Evolutionary conservation across 1,140 invertebrate species (phyloP).

Genomic region (Aleiodes sp.): DNA sequence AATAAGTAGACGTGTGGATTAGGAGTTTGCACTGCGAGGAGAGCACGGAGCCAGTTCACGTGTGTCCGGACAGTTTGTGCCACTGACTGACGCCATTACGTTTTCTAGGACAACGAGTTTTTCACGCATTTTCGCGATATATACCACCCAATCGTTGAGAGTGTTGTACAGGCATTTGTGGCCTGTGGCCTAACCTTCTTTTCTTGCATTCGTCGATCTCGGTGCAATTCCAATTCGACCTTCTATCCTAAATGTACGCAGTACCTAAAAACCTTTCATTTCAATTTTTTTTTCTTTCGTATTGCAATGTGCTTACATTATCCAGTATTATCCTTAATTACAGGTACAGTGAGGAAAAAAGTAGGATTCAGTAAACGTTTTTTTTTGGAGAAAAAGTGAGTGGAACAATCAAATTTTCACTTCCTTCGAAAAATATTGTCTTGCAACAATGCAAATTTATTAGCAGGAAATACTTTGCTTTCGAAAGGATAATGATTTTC

Average conservation of each 20-base stretch:
- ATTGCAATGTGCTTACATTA: background rate
- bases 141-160: constrained; percentile 22
- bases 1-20: constrained; percentile 3
- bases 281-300: background rate
- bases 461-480: too few species aligned
- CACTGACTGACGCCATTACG: constrained; percentile 37
- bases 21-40: background rate
- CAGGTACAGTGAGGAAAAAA: background rate
- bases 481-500: too few species aligned
- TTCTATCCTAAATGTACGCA: constrained; percentile 30
- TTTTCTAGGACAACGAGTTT: constrained; percentile 46
- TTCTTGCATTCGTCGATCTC: constrained; percentile 32
- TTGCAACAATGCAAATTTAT: too few species aligned
- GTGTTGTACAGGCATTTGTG: background rate
- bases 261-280: constrained; percentile 26
- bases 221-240: constrained; percentile 29
- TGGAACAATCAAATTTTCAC: too few species aligned
- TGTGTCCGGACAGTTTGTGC: constrained; percentile 35
- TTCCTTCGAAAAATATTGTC: too few species aligned
- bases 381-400: too few species aligned
- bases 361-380: background rate
- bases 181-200: constrained; percentile 38
- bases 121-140: constrained; percentile 45
- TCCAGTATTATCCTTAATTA: too few species aligned
- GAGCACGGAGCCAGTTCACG: constrained; percentile 9